A percentile compares a stretch with the other conserved stretches of the same genome.
These are phyloP conservation scores for Endomychus coccineus DNA, from an alignment of 2,888 invertebrate species.

Conservation along the genomic window DNA sequence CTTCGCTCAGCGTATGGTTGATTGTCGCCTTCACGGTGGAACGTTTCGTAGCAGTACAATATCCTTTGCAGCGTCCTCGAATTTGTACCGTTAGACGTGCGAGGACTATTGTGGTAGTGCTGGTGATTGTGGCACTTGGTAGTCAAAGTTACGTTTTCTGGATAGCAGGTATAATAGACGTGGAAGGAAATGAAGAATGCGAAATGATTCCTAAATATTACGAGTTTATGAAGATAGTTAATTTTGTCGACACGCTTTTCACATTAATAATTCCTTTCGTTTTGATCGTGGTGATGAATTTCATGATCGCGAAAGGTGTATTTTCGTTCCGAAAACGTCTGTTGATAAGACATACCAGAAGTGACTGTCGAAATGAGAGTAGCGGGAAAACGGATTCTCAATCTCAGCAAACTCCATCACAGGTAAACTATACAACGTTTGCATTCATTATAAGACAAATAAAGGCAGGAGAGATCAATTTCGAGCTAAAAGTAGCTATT, in stretches of 20 bases:
- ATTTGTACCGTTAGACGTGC: conserved; percentile 56
- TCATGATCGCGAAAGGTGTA: conserved; percentile 52
- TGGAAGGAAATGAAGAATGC: conserved; percentile 39
- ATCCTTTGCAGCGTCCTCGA: conserved; percentile 51
- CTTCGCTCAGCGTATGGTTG: conserved; percentile 60
- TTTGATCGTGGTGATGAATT: conserved; percentile 56
- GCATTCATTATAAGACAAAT: too few relatives aligned
- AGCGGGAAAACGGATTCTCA: too few relatives aligned
- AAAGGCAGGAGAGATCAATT: too few relatives aligned
- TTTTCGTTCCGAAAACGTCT: conserved; percentile 45
- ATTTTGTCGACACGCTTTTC: conserved; percentile 53
- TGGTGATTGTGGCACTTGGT: conserved; percentile 43
- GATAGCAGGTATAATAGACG: conserved; percentile 37
- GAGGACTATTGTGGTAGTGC: conserved; percentile 46
- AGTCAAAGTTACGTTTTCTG: conserved; percentile 37
- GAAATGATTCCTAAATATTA: conserved; percentile 47
- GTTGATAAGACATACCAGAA: too few relatives aligned
- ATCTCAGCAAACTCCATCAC: too few relatives aligned
- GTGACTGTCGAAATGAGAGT: too few relatives aligned
- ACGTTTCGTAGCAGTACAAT: conserved; percentile 60
- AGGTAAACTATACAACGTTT: too few relatives aligned
- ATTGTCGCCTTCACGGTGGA: conserved; percentile 65
- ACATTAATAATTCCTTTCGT: conserved; percentile 56
- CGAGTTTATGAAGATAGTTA: conserved; percentile 49
- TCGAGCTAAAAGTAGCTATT: too few relatives aligned